These are phyloP conservation scores for Catostylus mosaicus DNA, from an alignment of 30 jellyfish, hydroid and myxozoan species.

Conservation along the genomic window DNA sequence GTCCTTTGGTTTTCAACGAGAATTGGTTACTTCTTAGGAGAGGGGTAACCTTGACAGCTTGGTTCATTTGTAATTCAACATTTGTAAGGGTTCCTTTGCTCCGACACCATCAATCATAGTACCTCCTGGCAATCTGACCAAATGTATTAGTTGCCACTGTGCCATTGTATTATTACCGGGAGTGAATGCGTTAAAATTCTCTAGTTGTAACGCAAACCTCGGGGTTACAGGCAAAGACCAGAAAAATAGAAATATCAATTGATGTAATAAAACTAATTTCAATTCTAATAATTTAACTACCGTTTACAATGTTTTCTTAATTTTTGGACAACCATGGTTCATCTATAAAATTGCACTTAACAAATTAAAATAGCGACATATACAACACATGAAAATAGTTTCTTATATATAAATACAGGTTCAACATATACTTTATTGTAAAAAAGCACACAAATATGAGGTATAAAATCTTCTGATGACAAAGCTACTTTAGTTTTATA, in stretches of 20 bases:
- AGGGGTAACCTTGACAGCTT: too few species aligned
- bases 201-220: too few species aligned
- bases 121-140: too few species aligned
- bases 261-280: conserved; percentile 4
- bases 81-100: too few species aligned
- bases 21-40: too few species aligned
- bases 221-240: not conserved
- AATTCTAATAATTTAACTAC: not conserved
- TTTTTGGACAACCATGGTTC: not conserved
- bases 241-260: not conserved
- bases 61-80: too few species aligned
- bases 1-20: too few species aligned
- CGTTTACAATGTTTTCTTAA: not conserved
- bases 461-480: conserved; percentile 6
- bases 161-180: too few species aligned
- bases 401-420: conserved; percentile 18
- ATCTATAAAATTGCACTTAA: not conserved
- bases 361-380: conserved; percentile 7
- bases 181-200: too few species aligned
- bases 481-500: not conserved
- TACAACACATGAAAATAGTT: conserved; percentile 24
- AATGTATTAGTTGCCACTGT: too few species aligned
- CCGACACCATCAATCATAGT: too few species aligned
- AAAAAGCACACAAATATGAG: not conserved
- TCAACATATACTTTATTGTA: conserved; percentile 1